phyloP scores from a whole-genome alignment of 1,140 invertebrate genomes.

The Monomorium pharaonis region DNA sequence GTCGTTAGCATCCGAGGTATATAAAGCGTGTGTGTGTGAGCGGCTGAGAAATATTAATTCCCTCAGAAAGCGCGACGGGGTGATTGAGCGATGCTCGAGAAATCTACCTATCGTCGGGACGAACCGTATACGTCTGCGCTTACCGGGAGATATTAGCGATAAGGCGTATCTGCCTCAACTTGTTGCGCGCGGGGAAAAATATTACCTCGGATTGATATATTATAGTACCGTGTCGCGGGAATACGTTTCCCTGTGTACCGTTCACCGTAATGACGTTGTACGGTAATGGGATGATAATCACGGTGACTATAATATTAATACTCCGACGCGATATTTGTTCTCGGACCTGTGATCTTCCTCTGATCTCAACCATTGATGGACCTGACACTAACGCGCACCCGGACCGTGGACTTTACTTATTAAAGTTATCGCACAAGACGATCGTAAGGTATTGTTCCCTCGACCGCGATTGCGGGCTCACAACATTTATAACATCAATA shows the following conservation, averaged over 20 bases:
- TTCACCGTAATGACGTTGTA: constrained; percentile 73
- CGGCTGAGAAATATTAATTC: constrained; percentile 63
- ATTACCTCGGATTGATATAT: constrained; percentile 73
- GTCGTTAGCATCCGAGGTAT: constrained; percentile 34
- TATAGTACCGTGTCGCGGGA: constrained; percentile 68
- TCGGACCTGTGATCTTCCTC: constrained; percentile 55
- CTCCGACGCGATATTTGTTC: constrained; percentile 70
- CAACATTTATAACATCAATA: neutral
- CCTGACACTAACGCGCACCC: constrained; percentile 4
- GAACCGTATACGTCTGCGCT: constrained; percentile 51
- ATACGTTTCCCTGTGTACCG: constrained; percentile 71
- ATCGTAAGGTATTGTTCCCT: neutral
- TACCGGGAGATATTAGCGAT: constrained; percentile 71
- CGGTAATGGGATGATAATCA: constrained; percentile 72
- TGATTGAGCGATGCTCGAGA: constrained; percentile 69
- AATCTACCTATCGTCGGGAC: constrained; percentile 64
- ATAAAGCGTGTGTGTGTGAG: neutral
- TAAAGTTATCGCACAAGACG: constrained; percentile 12
- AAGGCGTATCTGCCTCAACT: constrained; percentile 71
- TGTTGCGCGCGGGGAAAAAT: constrained; percentile 61
- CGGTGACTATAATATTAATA: constrained; percentile 70
- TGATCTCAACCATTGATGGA: constrained; percentile 45
- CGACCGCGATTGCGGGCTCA: neutral
- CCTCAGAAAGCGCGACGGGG: constrained; percentile 31
- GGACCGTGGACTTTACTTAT: neutral